These are phyloP conservation scores for Stegophylla sp. DNA, from an alignment of 2,888 invertebrate species.

Conservation along the genomic window DNA sequence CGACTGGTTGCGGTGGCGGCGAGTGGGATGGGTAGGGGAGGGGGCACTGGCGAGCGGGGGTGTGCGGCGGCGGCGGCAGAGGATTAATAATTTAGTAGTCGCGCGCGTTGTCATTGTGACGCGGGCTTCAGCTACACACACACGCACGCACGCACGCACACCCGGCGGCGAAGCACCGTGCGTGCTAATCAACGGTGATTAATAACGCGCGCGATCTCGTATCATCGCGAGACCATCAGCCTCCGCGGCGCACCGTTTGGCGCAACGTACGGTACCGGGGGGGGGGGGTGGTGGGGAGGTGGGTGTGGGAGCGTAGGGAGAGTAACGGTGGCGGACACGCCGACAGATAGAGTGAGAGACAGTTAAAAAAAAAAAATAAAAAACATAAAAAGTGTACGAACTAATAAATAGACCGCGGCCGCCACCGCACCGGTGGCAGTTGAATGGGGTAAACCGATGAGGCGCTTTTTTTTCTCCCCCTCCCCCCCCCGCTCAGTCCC, in stretches of 20 bases:
- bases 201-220: constrained; percentile 41
- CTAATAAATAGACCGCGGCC: constrained; percentile 58
- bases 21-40: background rate
- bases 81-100: constrained; percentile 58
- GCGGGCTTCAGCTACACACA: constrained; percentile 3
- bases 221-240: background rate
- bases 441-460: constrained; percentile 58
- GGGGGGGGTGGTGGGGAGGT: background rate
- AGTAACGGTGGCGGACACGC: background rate
- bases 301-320: background rate
- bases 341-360: background rate
- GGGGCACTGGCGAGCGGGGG: constrained; percentile 9
- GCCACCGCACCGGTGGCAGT: constrained; percentile 54
- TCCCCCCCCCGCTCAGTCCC: background rate
- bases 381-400: constrained; percentile 37
- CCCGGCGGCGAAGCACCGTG: constrained; percentile 15
- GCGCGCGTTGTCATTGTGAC: constrained; percentile 55
- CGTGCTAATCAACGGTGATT: constrained; percentile 57
- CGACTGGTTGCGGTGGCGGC: background rate
- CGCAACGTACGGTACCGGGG: too few relatives aligned
- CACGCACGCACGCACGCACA: too few relatives aligned
- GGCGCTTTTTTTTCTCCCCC: constrained; percentile 32
- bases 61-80: constrained; percentile 27
- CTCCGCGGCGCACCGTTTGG: background rate
- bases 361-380: background rate